phyloP scores from a whole-genome alignment of 2,888 invertebrate species.

The Boloria euphrosyne region DNA sequence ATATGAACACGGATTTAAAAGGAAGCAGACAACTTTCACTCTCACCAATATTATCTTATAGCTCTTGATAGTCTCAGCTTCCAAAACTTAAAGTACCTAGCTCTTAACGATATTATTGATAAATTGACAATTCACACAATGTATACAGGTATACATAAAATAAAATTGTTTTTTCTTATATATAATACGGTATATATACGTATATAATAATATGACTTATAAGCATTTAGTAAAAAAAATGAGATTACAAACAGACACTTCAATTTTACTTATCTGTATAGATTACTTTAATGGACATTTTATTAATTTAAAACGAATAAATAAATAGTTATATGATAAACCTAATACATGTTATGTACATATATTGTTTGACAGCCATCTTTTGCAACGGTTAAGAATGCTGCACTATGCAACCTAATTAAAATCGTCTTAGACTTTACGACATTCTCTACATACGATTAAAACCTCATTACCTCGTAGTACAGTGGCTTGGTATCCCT shows the following conservation, averaged over 20 bases:
- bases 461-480: constrained; percentile 8
- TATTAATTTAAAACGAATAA: too few relatives aligned
- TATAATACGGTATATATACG: too few relatives aligned
- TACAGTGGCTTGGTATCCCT: not conserved
- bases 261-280: too few relatives aligned
- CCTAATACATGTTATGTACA: not conserved
- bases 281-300: too few relatives aligned
- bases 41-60: constrained; percentile 15
- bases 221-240: too few relatives aligned
- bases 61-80: constrained; percentile 2
- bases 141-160: too few relatives aligned
- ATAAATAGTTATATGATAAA: too few relatives aligned
- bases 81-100: not conserved
- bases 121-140: constrained; percentile 16
- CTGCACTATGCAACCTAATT: constrained; percentile 3
- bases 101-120: constrained; percentile 19
- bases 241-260: too few relatives aligned
- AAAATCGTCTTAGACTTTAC: constrained; percentile 9
- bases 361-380: constrained; percentile 10
- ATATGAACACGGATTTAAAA: constrained; percentile 17
- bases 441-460: constrained; percentile 8
- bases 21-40: constrained; percentile 34
- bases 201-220: too few relatives aligned
- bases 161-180: too few relatives aligned
- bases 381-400: constrained; percentile 4